Evolutionary conservation across 2,113 vertebrate genomes (phyloP).

Genomic region (Thunnus thynnus): DNA sequence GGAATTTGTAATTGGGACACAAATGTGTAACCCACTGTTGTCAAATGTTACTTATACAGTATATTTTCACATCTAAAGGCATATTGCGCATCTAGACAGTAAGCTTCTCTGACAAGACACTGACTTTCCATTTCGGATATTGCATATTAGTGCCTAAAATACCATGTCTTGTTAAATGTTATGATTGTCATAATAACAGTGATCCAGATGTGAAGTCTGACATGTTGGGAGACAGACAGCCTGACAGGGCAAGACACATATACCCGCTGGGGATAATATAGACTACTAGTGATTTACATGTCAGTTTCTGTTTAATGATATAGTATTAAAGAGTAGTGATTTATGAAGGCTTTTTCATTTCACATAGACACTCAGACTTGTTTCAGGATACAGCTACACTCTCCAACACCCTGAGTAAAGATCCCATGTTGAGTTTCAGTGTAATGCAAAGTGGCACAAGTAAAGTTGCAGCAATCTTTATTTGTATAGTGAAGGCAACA

Average conservation of each 20-base stretch:
- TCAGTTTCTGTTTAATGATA: constrained; percentile 74
- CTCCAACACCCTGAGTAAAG: constrained; percentile 49
- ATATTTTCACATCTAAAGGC: constrained; percentile 16
- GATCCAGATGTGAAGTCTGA: constrained; percentile 69
- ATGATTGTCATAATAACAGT: constrained; percentile 72
- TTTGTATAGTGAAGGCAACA: constrained; percentile 5
- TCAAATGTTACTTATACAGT: too few relatives aligned
- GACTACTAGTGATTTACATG: constrained; percentile 68
- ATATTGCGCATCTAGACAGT: constrained; percentile 9
- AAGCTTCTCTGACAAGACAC: constrained; percentile 9
- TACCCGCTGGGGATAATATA: constrained; percentile 66
- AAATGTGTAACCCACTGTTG: too few relatives aligned
- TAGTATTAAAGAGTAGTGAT: constrained; percentile 73
- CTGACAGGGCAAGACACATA: constrained; percentile 61
- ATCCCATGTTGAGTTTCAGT: constrained; percentile 35
- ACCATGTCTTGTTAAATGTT: constrained; percentile 42
- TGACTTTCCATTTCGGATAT: constrained; percentile 41
- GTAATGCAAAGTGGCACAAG: background rate
- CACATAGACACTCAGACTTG: constrained; percentile 50
- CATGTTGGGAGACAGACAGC: constrained; percentile 61
- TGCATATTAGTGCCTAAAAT: constrained; percentile 53
- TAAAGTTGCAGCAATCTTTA: background rate
- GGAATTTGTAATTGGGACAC: too few relatives aligned
- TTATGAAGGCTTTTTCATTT: constrained; percentile 67
- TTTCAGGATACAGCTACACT: constrained; percentile 35